Percentiles rank a stretch among this genome's conserved stretches.
These are phyloP conservation scores for Charanyca ferruginea DNA, from an alignment of 2,888 invertebrate species.

Conservation along the genomic window DNA sequence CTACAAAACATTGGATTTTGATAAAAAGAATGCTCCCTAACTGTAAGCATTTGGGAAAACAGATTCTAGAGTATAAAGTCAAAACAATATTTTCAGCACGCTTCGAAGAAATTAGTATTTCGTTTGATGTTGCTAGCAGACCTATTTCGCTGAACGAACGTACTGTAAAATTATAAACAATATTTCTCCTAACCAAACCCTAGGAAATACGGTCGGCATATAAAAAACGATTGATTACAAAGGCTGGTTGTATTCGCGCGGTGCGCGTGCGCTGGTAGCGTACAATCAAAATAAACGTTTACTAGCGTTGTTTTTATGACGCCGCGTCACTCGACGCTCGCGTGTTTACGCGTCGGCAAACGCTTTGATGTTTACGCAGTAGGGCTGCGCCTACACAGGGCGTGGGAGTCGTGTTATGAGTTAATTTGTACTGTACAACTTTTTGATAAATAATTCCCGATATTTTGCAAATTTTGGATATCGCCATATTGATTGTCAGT, in stretches of 20 bases:
- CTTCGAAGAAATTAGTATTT: neutral
- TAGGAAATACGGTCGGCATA: constrained; percentile 17
- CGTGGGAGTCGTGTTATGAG: neutral
- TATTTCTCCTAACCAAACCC: constrained; percentile 9
- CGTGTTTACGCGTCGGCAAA: constrained; percentile 59
- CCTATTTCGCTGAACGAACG: too few relatives aligned
- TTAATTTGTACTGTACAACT: neutral
- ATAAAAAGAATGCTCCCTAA: neutral
- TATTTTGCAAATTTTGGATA: too few relatives aligned
- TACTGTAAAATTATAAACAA: neutral
- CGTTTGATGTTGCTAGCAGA: neutral
- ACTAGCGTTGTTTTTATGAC: constrained; percentile 64
- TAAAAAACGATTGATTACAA: constrained; percentile 53
- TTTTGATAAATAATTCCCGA: neutral
- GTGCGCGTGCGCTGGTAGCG: constrained; percentile 45
- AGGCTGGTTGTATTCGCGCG: constrained; percentile 48
- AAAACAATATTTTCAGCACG: neutral
- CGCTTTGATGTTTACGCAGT: constrained; percentile 58
- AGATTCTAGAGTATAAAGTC: neutral
- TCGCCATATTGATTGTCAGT: too few relatives aligned
- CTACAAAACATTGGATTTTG: too few relatives aligned
- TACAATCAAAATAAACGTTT: constrained; percentile 66
- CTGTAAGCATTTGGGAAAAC: neutral
- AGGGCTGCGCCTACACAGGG: constrained; percentile 43
- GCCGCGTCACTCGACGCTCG: constrained; percentile 58